A percentile compares a stretch with the other conserved stretches of the same genome.
phyloP scores from a whole-genome alignment of 1,140 invertebrate species.

The Drosophila yakuba region DNA sequence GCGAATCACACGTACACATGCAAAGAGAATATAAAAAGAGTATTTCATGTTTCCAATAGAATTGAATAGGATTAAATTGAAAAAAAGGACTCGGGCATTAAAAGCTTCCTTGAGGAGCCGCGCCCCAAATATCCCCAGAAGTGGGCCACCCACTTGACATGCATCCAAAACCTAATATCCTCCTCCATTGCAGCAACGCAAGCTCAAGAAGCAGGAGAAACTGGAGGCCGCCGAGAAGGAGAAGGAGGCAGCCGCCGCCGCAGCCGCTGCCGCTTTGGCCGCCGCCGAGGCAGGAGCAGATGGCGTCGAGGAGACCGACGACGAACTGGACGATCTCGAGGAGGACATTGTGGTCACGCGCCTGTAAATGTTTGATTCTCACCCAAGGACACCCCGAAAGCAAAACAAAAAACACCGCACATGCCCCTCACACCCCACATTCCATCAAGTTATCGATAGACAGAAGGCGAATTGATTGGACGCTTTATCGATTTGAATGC shows the following conservation, averaged over 20 bases:
- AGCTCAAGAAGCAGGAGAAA: constrained; percentile 89
- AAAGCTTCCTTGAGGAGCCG: neutral
- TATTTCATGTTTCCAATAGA: too few species aligned
- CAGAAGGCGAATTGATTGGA: neutral
- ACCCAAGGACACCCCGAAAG: constrained; percentile 2
- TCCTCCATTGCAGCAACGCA: constrained; percentile 77
- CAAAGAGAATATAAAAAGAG: too few species aligned
- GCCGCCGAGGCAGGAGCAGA: constrained; percentile 85
- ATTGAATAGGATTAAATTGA: too few species aligned
- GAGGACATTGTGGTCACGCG: constrained; percentile 94
- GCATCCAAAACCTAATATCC: neutral
- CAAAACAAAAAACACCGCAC: neutral
- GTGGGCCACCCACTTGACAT: neutral
- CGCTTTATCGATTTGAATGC: constrained; percentile 3
- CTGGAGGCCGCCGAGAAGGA: constrained; percentile 85
- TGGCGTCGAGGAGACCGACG: constrained; percentile 89
- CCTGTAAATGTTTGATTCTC: constrained; percentile 86
- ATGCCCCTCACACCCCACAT: constrained; percentile 16
- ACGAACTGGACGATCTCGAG: constrained; percentile 93
- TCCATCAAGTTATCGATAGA: constrained; percentile 38
- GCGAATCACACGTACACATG: too few species aligned
- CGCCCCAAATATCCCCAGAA: neutral
- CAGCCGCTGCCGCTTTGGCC: constrained; percentile 85
- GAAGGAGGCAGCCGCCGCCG: constrained; percentile 76
- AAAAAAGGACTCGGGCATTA: too few species aligned